Base-by-base conservation (phyloP, 2,888 invertebrate genomes). In the Chymomyza fuscimana region DNA sequence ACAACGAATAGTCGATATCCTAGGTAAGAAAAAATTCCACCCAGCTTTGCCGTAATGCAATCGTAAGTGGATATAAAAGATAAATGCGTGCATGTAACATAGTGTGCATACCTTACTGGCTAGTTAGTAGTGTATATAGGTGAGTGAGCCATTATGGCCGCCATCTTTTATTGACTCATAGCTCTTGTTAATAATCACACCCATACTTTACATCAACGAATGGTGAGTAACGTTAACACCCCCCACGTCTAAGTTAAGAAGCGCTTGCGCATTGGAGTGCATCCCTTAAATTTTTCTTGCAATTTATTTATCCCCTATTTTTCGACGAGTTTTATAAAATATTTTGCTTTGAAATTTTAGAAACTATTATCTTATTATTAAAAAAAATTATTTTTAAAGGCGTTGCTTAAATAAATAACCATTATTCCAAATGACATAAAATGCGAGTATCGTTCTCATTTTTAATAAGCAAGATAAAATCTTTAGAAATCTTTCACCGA, bases 1-100 rank as follows among this genome's bases (percentile, higher is more conserved):
- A 93, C 94, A 91, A 93, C 94, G 90, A 95, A 95, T 92, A 95
- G 95, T 93, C 94, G 97, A 94, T 97, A 94, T 92, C 94, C 94
- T 80, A 93, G 94, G 93, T 93, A 58, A 25, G 25, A 46, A 25
- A n/a, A 50, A 46, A 7, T 15, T 59, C 29, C 15, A 29, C 5
- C 29, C n/a, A 25, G 16, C n/a, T 29, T 59, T 16, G 16, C 9
- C 7, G 4, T 59, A 10, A 12, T 59, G 1, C 36, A 1, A 46
- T 10, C 2, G 6, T 63, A 50, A 40, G 9, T 4, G 7, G n/a
- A 29, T 50, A 19, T 15, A n/a, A 63, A 16, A 15, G 7, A n/a
- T 15, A 63, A n/a, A 52, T 54, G 22, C 19, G 4, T 58, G 29
- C 7, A 58, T 61, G 32, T 32, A 15, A 60, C n/a, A n/a, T 19